A percentile compares a stretch with the other conserved stretches of the same genome.
Evolutionary conservation across 2,797 vertebrate species (phyloP).

Genomic region (Chelon auratus): DNA sequence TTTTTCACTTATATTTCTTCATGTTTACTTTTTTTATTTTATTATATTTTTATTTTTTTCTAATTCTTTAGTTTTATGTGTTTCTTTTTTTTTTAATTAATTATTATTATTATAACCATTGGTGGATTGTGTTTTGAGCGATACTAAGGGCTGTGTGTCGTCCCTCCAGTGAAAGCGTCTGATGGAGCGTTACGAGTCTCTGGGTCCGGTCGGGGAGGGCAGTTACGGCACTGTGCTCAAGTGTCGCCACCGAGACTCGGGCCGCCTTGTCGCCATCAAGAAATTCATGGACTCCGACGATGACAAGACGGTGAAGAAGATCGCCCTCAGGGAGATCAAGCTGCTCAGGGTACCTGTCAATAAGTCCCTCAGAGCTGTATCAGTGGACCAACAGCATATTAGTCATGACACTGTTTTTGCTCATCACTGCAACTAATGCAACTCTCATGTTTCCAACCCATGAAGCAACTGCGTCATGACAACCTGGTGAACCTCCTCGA

Average conservation of each 20-base stretch:
- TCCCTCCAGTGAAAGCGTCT: neutral
- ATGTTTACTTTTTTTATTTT: no score
- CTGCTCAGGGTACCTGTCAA: conserved; percentile 86
- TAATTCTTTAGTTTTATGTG: no score
- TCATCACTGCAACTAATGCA: no score
- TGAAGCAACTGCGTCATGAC: conserved; percentile 91
- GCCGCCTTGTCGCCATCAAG: conserved; percentile 90
- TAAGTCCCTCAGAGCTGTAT: conserved; percentile 1
- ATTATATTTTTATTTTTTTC: no score
- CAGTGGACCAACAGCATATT: rapidly evolving
- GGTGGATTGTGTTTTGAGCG: neutral
- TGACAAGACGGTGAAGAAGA: conserved; percentile 89
- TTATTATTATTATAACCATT: no score
- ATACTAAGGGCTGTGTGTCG: no score
- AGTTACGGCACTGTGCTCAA: conserved; percentile 91
- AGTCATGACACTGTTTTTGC: no score
- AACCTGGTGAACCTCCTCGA: conserved; percentile 93
- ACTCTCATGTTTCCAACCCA: neutral
- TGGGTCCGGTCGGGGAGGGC: conserved; percentile 89
- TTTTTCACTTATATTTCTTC: no score
- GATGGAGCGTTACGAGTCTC: conserved; percentile 91
- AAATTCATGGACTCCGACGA: conserved; percentile 91
- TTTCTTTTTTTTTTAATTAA: no score
- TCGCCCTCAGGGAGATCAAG: conserved; percentile 88
- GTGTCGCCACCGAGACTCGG: conserved; percentile 87